Base-by-base conservation (phyloP, 2,797 vertebrate species). In the Lithobates pipiens region DNA sequence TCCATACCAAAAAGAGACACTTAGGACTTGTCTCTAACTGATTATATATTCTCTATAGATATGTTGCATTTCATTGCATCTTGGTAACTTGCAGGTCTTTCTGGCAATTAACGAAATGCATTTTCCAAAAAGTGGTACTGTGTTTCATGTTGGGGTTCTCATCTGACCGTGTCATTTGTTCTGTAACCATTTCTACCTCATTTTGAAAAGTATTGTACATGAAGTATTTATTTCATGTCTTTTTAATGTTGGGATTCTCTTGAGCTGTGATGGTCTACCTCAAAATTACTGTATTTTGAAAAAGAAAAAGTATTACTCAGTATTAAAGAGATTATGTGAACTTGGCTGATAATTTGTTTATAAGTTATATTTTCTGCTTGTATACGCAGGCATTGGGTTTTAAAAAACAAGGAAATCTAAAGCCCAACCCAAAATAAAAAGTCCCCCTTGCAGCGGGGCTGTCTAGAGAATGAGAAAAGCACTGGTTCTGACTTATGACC, bases 131-230 rank as follows among this genome's bases (percentile, higher is more conserved):
- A 89, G 91, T 91, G 78, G 90, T 90, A 87, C 91, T 86, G 85
- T 82, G 77, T 74, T 63, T 27, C 46, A 67, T 50, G 25, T 69
- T 73, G 70, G 83, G 44, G 76, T 83, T 83, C 71, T 78, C 76
- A 76, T 91, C 90, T 87, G 89, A 88, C 89, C 90, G 90, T 92
- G 91, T 92, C 81, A 90, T 91, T 80, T 89, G 95, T 95, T 96
- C 95, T 98, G 96, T 97, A 96, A 98, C 97, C 96, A 97, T 97
- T 98, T 99, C 98, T 99, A 99, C 98, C 98, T 99, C 97, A 97
- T 97, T 97, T 96, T 97, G 92, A 93, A 95, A 95, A 93, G 91
- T 97, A 96, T 97, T 98, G 96, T 98, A 98, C 96, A 97, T 97
- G 97, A 97, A 96, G 88, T 99, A 97, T 98, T 99, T 98, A 98